Evolutionary conservation across 2,113 vertebrate genomes (phyloP).

Genomic region (Nerophis ophidion): DNA sequence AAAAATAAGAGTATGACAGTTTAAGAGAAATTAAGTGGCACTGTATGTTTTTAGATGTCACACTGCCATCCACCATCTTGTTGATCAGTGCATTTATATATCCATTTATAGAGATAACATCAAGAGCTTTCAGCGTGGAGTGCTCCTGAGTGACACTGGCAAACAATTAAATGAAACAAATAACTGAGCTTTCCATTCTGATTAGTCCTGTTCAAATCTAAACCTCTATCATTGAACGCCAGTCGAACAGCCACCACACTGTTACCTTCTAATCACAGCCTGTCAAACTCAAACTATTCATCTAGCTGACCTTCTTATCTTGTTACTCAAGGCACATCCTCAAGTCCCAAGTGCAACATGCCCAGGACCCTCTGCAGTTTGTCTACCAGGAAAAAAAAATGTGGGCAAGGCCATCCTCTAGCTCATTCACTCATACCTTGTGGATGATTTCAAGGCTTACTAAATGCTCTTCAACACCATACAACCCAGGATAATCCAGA

Average conservation of each 20-base stretch:
- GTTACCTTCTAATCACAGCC: slow-evolving; percentile 20
- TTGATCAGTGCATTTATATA: slow-evolving; percentile 56
- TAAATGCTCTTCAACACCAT: too few relatives aligned
- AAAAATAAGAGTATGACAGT: too few relatives aligned
- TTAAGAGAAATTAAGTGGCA: slow-evolving; percentile 29
- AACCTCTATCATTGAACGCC: slow-evolving; percentile 27
- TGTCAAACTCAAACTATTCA: background rate
- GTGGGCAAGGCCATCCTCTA: too few relatives aligned
- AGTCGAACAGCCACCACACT: slow-evolving; percentile 37
- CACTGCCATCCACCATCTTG: slow-evolving; percentile 32
- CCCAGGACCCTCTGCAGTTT: too few relatives aligned
- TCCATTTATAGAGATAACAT: slow-evolving; percentile 39
- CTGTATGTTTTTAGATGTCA: slow-evolving; percentile 36
- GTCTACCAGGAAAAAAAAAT: too few relatives aligned
- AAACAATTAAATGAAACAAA: slow-evolving; percentile 47
- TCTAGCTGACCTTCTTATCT: background rate
- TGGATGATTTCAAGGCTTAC: too few relatives aligned
- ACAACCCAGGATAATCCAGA: too few relatives aligned
- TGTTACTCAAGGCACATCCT: too few relatives aligned
- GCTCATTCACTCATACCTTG: too few relatives aligned
- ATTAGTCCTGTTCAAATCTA: slow-evolving; percentile 41
- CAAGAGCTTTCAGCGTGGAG: slow-evolving; percentile 36
- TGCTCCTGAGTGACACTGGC: slow-evolving; percentile 46
- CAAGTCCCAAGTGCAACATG: too few relatives aligned
- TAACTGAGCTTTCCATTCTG: slow-evolving; percentile 47